These are phyloP conservation scores for Threskiornis aethiopicus DNA, from an alignment of 2,797 vertebrate species.

Conservation along the genomic window DNA sequence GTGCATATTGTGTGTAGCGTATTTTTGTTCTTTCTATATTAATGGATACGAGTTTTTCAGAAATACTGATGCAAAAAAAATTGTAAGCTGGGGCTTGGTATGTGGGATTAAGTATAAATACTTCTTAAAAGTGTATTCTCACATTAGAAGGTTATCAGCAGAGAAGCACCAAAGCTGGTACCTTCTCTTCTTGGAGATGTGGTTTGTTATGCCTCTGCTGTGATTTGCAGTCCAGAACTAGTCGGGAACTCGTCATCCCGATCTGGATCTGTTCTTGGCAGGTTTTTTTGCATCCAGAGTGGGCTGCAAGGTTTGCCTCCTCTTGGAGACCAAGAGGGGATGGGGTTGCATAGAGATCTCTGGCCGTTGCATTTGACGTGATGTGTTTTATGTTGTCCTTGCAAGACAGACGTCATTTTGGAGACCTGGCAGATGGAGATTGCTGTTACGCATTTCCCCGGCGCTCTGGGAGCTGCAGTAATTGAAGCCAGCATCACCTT, in stretches of 20 bases:
- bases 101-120: not conserved
- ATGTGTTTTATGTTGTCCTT: not conserved
- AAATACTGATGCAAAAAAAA: not conserved
- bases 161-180: not conserved
- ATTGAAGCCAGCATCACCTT: conserved; percentile 15
- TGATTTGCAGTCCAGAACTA: not conserved
- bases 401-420: not conserved
- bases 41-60: not conserved
- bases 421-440: conserved; percentile 30
- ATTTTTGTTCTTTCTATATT: not conserved
- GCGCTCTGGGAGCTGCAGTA: not conserved
- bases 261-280: not conserved
- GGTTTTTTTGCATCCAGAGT: not conserved
- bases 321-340: not conserved
- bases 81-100: not conserved
- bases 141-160: not conserved
- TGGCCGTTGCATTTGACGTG: not conserved
- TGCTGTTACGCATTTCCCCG: not conserved
- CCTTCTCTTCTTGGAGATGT: not conserved
- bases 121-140: not conserved
- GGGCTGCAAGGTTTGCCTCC: not conserved
- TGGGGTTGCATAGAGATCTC: not conserved
- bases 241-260: not conserved
- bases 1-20: not conserved
- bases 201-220: not conserved